Evolutionary conservation across 2,113 vertebrate species (phyloP).

Genomic region (Muscicapa adusta): DNA sequence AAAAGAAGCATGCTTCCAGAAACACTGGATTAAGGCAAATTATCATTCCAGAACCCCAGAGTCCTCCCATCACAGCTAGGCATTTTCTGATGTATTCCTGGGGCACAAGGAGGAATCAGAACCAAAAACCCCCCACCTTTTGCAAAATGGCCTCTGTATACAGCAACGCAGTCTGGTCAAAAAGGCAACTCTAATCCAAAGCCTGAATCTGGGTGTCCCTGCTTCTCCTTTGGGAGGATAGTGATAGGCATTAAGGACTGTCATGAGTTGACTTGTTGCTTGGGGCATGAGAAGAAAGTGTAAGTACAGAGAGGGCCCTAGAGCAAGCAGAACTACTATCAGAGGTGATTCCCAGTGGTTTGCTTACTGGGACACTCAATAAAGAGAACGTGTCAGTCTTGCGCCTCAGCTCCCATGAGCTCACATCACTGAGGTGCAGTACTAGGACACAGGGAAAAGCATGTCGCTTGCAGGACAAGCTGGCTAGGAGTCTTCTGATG

Average conservation of each 20-base stretch:
- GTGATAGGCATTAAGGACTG: neutral
- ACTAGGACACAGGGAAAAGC: neutral
- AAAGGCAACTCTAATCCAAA: neutral
- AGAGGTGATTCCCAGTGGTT: neutral
- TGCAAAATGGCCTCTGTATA: neutral
- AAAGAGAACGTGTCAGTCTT: neutral
- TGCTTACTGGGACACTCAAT: neutral
- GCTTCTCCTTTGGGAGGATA: neutral
- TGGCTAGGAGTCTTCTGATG: neutral
- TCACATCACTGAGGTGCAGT: neutral
- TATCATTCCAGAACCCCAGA: neutral
- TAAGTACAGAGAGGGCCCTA: neutral
- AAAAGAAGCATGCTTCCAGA: neutral
- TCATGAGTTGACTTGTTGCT: rapidly evolving
- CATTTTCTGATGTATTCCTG: neutral
- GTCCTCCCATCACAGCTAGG: neutral
- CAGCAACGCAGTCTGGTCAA: neutral
- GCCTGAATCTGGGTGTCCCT: neutral
- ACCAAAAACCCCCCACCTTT: neutral
- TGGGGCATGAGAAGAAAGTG: neutral
- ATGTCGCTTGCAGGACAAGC: neutral
- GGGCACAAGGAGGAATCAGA: neutral
- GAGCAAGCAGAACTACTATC: neutral
- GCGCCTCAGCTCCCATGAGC: neutral
- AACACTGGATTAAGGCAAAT: slow-evolving; percentile 14